phyloP scores from a whole-genome alignment of 2,797 vertebrate genomes.

The Triplophysa yarkandensis region DNA sequence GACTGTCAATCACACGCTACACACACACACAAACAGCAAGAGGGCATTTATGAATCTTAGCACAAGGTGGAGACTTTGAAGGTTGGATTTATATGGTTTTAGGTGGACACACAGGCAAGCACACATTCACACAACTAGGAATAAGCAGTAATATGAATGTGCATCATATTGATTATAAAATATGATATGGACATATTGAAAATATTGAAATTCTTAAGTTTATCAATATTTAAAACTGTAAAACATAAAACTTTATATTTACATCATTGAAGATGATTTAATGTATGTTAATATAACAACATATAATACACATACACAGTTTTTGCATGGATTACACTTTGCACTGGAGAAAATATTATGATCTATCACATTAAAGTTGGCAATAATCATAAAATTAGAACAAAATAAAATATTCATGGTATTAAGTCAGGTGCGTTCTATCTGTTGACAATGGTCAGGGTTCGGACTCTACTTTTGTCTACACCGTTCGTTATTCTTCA shows the following conservation, averaged over 20 bases:
- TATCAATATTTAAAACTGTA: not conserved
- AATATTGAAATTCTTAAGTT: not conserved
- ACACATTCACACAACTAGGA: not conserved
- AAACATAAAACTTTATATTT: not conserved
- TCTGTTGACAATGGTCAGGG: no score
- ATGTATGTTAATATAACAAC: no score
- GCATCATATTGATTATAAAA: not conserved
- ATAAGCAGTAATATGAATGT: not conserved
- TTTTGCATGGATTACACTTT: no score
- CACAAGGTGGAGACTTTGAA: slow-evolving; percentile 29
- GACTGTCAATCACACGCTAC: slow-evolving; percentile 52
- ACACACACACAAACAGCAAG: slow-evolving; percentile 12
- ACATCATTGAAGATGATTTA: no score
- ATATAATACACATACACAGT: no score
- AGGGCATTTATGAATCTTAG: slow-evolving; percentile 27
- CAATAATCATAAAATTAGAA: no score
- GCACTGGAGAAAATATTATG: no score
- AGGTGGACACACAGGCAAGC: not conserved
- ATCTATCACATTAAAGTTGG: no score
- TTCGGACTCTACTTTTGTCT: no score
- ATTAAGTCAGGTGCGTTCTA: no score
- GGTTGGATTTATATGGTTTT: slow-evolving; percentile 17
- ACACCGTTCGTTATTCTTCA: no score
- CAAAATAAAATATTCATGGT: no score
- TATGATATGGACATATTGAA: not conserved